Evolutionary conservation across 2,113 vertebrate genomes (phyloP).

Genomic region (Loxodonta africana): DNA sequence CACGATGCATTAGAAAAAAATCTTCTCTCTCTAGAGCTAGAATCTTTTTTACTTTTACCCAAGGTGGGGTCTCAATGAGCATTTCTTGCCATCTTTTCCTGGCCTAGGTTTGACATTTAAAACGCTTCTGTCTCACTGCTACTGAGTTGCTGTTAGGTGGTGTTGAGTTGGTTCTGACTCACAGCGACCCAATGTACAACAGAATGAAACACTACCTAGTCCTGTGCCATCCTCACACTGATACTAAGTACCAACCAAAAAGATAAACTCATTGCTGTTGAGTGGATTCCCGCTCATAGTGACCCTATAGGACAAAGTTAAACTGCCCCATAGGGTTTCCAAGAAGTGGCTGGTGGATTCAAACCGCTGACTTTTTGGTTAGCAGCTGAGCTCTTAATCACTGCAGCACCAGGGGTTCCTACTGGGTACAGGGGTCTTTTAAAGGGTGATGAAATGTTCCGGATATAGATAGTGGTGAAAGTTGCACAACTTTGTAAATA

Average conservation of each 20-base stretch:
- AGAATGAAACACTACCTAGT: too few species aligned
- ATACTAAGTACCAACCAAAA: too few species aligned
- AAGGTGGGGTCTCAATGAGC: not conserved
- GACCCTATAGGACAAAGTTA: too few species aligned
- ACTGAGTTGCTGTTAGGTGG: not conserved
- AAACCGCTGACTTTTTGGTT: too few species aligned
- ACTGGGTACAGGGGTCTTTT: not conserved
- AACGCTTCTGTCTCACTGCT: not conserved
- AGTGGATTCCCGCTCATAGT: too few species aligned
- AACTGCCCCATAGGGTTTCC: too few species aligned
- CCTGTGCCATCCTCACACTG: too few species aligned
- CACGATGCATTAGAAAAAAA: not conserved
- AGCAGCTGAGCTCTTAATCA: too few species aligned
- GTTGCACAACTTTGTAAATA: constrained; percentile 26
- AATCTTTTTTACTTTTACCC: not conserved
- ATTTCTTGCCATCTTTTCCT: constrained; percentile 56
- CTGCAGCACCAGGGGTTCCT: not conserved
- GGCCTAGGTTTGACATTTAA: constrained; percentile 42
- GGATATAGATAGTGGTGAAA: not conserved
- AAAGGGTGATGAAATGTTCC: not conserved
- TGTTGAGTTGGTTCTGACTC: too few species aligned
- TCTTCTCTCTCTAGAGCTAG: not conserved
- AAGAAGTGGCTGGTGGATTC: too few species aligned
- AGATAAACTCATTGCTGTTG: too few species aligned
- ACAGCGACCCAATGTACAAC: too few species aligned